Evolutionary conservation across 2,113 vertebrate genomes (phyloP).

Genomic region (Theristicus caerulescens): DNA sequence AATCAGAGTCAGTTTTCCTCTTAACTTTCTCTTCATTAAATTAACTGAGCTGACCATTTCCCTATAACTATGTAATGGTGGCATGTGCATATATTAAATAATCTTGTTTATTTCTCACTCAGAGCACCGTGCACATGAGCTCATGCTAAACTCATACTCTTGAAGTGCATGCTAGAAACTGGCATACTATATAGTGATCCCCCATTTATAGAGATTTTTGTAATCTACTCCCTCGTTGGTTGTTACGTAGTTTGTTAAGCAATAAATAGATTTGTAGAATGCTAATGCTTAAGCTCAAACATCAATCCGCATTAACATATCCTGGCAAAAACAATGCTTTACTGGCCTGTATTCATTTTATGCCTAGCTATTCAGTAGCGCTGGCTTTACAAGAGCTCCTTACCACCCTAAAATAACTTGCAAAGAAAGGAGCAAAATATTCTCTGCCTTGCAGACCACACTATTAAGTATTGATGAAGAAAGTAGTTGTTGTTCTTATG

Average conservation of each 20-base stretch:
- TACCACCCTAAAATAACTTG: background rate
- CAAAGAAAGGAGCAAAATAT: background rate
- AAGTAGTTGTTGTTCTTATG: background rate
- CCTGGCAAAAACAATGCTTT: background rate
- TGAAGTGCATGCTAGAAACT: background rate
- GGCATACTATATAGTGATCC: background rate
- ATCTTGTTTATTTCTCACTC: background rate
- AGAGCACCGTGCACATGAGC: background rate
- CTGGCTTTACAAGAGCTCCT: background rate
- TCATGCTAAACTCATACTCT: background rate
- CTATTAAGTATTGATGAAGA: slow-evolving; percentile 4
- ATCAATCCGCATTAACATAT: background rate
- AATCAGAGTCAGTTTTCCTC: background rate
- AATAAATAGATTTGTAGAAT: slow-evolving; percentile 26
- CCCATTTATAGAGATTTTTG: background rate
- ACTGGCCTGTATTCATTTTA: background rate
- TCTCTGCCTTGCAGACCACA: background rate
- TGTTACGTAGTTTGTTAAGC: slow-evolving; percentile 21
- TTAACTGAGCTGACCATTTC: background rate
- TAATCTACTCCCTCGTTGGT: background rate
- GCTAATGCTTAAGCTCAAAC: background rate
- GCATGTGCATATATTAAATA: background rate
- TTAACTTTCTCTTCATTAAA: background rate
- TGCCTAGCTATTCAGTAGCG: background rate
- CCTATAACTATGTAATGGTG: background rate